Percentiles rank a stretch among this genome's conserved stretches.
Evolutionary conservation across 2,113 vertebrate species (phyloP).

Genomic region (Anhinga rufa): DNA sequence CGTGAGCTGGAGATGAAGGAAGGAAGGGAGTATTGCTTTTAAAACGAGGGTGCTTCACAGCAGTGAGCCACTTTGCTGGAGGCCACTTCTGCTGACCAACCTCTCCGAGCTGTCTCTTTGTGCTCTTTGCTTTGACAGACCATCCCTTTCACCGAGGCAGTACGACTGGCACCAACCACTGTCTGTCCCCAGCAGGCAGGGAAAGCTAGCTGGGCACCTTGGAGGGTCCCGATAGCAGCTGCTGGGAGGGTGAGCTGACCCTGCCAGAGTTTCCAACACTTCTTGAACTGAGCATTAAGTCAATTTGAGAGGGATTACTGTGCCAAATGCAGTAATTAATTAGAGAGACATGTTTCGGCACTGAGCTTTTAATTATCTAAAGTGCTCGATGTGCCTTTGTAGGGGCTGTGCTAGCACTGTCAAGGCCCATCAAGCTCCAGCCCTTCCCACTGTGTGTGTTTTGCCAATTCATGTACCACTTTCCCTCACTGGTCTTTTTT

Average conservation of each 20-base stretch:
- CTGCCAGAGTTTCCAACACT: neutral
- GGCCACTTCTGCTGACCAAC: neutral
- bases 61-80: neutral
- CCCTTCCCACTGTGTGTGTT: neutral
- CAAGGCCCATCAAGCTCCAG: neutral
- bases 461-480: neutral
- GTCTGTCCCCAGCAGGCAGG: neutral
- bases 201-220: neutral
- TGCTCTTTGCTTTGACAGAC: neutral
- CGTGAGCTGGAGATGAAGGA: neutral
- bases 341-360: neutral
- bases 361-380: neutral
- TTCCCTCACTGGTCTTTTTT: neutral
- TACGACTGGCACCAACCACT: rapidly evolving
- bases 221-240: neutral
- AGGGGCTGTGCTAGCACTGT: neutral
- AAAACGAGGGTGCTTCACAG: neutral
- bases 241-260: rapidly evolving
- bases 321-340: slow-evolving; percentile 9
- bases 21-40: neutral
- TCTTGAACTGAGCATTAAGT: slow-evolving; percentile 12
- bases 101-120: neutral
- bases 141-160: neutral
- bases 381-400: rapidly evolving
- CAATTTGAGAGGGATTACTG: neutral